Conservation (phyloP, 2,797 vertebrate genomes). For the Somateria mollissima region DNA sequence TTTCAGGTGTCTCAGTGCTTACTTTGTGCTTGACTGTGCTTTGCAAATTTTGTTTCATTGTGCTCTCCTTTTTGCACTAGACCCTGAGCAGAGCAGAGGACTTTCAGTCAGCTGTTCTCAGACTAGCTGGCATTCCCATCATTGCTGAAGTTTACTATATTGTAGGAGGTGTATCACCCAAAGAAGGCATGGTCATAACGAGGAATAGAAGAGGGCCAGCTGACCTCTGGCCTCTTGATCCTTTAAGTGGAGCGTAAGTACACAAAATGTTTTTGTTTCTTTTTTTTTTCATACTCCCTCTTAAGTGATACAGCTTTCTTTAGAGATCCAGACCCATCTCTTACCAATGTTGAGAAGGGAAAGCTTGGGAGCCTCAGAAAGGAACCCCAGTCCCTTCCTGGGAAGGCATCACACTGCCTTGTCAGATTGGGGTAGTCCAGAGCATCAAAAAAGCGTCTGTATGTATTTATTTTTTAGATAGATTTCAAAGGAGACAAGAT, state of each 20-base stretch:
- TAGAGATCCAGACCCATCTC: not conserved
- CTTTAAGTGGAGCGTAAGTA: constrained; percentile 83
- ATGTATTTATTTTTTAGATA: not conserved
- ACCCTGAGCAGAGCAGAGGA: constrained; percentile 84
- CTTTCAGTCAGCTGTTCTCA: constrained; percentile 86
- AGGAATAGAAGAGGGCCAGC: constrained; percentile 85
- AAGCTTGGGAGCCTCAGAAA: not conserved
- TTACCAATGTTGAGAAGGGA: not conserved
- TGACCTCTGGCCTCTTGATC: constrained; percentile 92
- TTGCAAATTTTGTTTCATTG: not conserved
- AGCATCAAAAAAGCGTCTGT: not conserved
- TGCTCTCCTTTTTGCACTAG: constrained; percentile 70
- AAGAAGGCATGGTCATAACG: constrained; percentile 90
- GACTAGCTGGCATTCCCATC: constrained; percentile 86
- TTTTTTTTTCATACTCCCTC: not conserved
- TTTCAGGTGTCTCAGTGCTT: not conserved
- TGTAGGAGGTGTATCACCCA: constrained; percentile 81
- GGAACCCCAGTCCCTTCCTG: not conserved
- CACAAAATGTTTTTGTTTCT: not conserved
- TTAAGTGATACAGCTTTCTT: not conserved
- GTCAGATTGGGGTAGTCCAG: not conserved
- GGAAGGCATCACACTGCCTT: not conserved
- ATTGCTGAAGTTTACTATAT: constrained; percentile 93
- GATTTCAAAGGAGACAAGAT: not conserved
- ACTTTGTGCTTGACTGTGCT: fast-evolving